Base-by-base conservation (phyloP, 2,113 vertebrate species). In the Nanorana parkeri region DNA sequence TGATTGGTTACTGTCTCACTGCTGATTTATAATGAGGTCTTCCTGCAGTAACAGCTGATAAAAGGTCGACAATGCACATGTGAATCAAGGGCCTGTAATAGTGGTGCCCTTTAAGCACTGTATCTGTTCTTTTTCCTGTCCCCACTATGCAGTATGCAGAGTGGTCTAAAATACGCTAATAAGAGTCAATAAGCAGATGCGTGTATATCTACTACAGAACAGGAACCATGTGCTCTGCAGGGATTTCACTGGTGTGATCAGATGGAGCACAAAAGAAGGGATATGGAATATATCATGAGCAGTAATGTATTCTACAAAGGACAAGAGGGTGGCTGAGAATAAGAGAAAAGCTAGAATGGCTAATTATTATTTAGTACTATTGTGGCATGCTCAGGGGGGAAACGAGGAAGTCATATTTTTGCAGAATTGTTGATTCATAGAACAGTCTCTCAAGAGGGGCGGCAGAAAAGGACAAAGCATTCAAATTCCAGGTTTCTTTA, bases 31-130 rank as follows among this genome's bases (percentile, higher is more conserved):
- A 36, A 65, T 54, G 41, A 32, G 41, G 24, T 55, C 32, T 81
- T 63, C 36, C 58, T 73, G 41, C 60, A 73, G 68, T 60, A 63
- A 80, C 68, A 72, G 79, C 47, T 55, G 79, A 81, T 73, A 58
- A 81, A 64, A 81, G 41, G 68, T 54, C 23, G 64, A 54, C 54
- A 60, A 17, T 51, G n/a, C 10, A 69, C 36, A 71, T 28, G 68
- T 71, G 24, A 28, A 68, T 60, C 77, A 26, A 41, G 66, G 76
- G 47, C 3, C 6, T 78, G 15, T 17, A 67, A 78, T 67, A 55
- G 23, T 2, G 6, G 21, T 26, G 29, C 28, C 52, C 32, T 32
- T n/a, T 60, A 63, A 29, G 26, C 21, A 28, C 55, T 63, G 24
- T 5, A 41, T 80, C 78, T 69, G 66, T 80, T 56, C 54, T 61